phyloP scores from a whole-genome alignment of 2,888 invertebrate species.

The Drosophila maculinotata region DNA sequence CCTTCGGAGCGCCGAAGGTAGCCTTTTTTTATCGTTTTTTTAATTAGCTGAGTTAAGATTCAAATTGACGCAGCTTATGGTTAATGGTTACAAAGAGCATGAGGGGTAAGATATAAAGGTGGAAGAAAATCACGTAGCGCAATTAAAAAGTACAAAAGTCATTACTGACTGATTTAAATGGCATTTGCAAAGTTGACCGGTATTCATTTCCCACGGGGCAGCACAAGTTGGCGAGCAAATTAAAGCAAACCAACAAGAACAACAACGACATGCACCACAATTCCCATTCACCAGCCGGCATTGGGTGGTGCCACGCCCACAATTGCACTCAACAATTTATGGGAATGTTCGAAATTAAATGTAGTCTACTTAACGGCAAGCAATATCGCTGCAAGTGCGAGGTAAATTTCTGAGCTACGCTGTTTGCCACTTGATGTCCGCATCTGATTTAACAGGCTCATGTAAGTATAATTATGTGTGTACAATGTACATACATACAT shows the following conservation, averaged over 20 bases:
- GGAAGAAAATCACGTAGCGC: not conserved
- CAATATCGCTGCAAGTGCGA: not conserved
- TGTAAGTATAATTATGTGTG: not conserved
- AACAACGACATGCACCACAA: not conserved
- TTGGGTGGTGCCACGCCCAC: not conserved
- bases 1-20: no score
- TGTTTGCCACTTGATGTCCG: conserved; percentile 4
- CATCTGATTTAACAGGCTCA: not conserved
- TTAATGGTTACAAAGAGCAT: not conserved
- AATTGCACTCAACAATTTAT: conserved; percentile 11
- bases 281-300: conserved; percentile 8
- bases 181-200: not conserved
- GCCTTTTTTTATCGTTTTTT: not conserved
- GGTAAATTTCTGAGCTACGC: not conserved
- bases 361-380: conserved; percentile 4
- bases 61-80: not conserved
- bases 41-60: not conserved
- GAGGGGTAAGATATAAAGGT: not conserved
- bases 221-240: conserved; percentile 19
- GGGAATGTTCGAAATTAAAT: conserved; percentile 1
- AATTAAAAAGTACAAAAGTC: conserved; percentile 20
- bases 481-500: not conserved
- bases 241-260: conserved; percentile 5
- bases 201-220: conserved; percentile 7
- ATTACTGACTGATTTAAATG: conserved; percentile 24